phyloP scores from a whole-genome alignment of 2,888 invertebrate species.

The Gnatocerus cornutus region DNA sequence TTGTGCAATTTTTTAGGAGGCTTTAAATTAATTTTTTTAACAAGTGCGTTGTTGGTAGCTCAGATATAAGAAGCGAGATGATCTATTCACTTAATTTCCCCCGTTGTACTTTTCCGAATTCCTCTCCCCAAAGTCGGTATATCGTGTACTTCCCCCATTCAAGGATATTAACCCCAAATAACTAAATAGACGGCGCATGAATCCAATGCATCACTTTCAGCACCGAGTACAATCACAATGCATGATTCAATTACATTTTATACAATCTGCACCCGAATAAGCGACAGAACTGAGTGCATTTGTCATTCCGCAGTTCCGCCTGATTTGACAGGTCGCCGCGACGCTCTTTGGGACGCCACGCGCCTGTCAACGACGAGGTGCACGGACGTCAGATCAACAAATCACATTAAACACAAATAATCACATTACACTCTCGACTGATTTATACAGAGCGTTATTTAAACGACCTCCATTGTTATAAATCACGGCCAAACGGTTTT shows the following conservation, averaged over 20 bases:
- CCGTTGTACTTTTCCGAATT: no score
- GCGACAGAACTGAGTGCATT: conserved; percentile 69
- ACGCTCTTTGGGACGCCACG: conserved; percentile 67
- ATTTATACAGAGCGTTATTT: conserved; percentile 70
- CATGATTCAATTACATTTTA: conserved; percentile 71
- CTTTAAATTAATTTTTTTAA: no score
- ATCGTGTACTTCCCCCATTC: conserved; percentile 46
- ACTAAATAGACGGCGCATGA: conserved; percentile 60
- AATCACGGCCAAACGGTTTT: conserved; percentile 61
- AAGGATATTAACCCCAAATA: conserved; percentile 62
- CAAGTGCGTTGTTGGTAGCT: no score
- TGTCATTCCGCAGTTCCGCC: conserved; percentile 71
- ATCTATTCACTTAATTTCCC: no score
- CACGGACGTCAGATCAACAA: conserved; percentile 70
- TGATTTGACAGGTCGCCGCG: conserved; percentile 71
- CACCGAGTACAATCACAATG: conserved; percentile 64
- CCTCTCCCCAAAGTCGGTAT: no score
- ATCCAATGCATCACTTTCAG: conserved; percentile 68
- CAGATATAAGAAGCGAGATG: no score
- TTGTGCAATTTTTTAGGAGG: no score
- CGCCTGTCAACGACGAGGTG: conserved; percentile 71
- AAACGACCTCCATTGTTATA: conserved; percentile 65
- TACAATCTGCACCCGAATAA: conserved; percentile 71
- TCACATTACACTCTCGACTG: conserved; percentile 71
- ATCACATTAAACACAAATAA: conserved; percentile 72